phyloP scores from a whole-genome alignment of 2,113 vertebrate species.

The Mirza zaza region DNA sequence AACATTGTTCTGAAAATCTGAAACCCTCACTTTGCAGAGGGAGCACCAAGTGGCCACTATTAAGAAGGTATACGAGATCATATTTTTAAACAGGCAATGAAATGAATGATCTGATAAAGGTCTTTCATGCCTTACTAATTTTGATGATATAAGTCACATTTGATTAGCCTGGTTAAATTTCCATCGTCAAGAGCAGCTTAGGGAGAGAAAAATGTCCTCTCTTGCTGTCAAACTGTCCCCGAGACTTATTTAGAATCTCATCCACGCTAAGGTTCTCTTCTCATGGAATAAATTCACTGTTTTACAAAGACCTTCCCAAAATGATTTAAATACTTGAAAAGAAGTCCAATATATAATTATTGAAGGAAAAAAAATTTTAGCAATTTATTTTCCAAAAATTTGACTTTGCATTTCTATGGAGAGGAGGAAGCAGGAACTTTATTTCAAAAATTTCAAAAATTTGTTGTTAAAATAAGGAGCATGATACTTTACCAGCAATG shows the following conservation, averaged over 20 bases:
- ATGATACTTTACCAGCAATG: not conserved
- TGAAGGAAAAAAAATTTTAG: not conserved
- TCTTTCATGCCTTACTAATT: constrained; percentile 59
- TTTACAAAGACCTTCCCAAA: not conserved
- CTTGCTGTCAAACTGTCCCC: not conserved
- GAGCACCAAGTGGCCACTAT: not conserved
- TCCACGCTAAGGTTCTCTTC: constrained; percentile 6
- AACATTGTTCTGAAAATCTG: not conserved
- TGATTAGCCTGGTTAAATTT: constrained; percentile 41
- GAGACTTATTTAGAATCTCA: constrained; percentile 43
- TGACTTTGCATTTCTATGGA: not conserved
- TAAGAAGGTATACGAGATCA: not conserved
- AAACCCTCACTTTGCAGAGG: not conserved
- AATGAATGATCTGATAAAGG: constrained; percentile 49
- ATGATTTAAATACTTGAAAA: constrained; percentile 13
- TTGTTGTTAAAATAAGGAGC: not conserved
- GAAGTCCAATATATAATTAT: not conserved
- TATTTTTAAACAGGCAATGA: constrained; percentile 17
- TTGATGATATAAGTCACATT: constrained; percentile 64
- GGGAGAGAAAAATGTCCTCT: not conserved
- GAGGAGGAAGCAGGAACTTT: not conserved
- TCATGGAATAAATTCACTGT: constrained; percentile 18
- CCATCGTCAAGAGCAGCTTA: constrained; percentile 41
- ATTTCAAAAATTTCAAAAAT: not conserved
- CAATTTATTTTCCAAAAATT: constrained; percentile 13